phyloP scores from a whole-genome alignment of 2,113 vertebrate genomes.

The Chiloscyllium plagiosum region DNA sequence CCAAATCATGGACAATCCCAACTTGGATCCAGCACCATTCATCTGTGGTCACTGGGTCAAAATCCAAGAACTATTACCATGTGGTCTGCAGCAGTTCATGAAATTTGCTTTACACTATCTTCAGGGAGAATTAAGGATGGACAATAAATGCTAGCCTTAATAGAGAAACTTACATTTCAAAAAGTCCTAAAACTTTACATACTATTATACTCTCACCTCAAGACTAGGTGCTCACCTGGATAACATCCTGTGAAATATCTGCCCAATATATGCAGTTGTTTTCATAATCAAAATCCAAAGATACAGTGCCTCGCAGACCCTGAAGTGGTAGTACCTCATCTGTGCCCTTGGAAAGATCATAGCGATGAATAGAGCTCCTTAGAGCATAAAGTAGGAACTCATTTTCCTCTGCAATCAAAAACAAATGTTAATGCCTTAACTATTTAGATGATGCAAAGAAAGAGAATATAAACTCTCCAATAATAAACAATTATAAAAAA shows the following conservation, averaged over 20 bases:
- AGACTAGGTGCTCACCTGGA: slow-evolving; percentile 59
- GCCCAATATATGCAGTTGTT: slow-evolving; percentile 96
- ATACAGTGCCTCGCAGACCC: slow-evolving; percentile 77
- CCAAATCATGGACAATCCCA: no score
- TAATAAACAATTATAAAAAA: background rate
- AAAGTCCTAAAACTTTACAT: background rate
- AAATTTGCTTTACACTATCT: background rate
- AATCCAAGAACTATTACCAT: background rate
- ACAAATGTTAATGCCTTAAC: background rate
- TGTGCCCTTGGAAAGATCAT: slow-evolving; percentile 77
- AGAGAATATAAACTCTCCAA: background rate
- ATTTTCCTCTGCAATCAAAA: slow-evolving; percentile 73
- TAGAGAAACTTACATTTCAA: background rate
- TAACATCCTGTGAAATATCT: slow-evolving; percentile 82
- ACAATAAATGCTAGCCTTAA: background rate
- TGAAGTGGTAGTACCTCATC: slow-evolving; percentile 80
- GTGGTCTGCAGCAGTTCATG: background rate
- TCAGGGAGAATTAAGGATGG: background rate
- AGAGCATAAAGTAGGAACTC: slow-evolving; percentile 92
- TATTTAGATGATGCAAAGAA: background rate
- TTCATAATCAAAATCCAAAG: slow-evolving; percentile 91
- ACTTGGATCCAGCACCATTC: no score
- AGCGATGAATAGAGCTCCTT: slow-evolving; percentile 87
- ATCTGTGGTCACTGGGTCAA: no score
- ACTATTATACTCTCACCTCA: background rate